A percentile compares a stretch with the other conserved stretches of the same genome.
Conservation (phyloP, 1,140 invertebrate species). For the Drosophila seguyi region DNA sequence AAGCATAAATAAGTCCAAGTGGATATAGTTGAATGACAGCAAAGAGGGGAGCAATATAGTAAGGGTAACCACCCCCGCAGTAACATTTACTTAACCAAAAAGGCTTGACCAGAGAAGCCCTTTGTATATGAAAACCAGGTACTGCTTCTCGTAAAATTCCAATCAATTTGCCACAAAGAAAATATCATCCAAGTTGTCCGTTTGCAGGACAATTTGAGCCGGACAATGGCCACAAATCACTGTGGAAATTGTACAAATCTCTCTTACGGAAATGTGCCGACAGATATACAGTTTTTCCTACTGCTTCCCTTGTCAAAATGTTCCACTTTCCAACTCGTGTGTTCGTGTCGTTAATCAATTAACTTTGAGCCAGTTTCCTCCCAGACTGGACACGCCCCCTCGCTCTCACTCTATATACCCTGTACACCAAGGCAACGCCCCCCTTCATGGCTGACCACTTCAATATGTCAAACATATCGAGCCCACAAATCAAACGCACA, state of each 20-base stretch:
- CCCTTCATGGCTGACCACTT: conserved; percentile 68
- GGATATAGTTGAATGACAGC: conserved; percentile 43
- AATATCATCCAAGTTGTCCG: conserved; percentile 6
- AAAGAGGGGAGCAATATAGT: not conserved
- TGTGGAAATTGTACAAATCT: conserved; percentile 50
- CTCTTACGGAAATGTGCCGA: conserved; percentile 38
- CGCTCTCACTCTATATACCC: conserved; percentile 1
- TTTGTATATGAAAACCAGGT: conserved; percentile 40
- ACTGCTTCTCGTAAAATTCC: conserved; percentile 64
- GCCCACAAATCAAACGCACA: conserved; percentile 38
- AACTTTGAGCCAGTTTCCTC: conserved; percentile 62
- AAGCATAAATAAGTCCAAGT: conserved; percentile 79
- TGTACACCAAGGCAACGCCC: not conserved
- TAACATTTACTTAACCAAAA: not conserved
- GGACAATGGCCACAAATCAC: conserved; percentile 81
- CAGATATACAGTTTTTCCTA: conserved; percentile 39
- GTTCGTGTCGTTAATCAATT: conserved; percentile 75
- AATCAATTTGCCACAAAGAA: conserved; percentile 71
- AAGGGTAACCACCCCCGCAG: conserved; percentile 9
- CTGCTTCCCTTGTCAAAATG: conserved; percentile 39
- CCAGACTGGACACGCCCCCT: conserved; percentile 54
- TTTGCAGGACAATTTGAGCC: conserved; percentile 67
- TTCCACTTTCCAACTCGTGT: conserved; percentile 41
- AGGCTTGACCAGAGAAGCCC: conserved; percentile 38
- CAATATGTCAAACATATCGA: conserved; percentile 81